Evolutionary conservation across 2,113 vertebrate genomes (phyloP).

Genomic region (Sinocyclocheilus rhinocerous): DNA sequence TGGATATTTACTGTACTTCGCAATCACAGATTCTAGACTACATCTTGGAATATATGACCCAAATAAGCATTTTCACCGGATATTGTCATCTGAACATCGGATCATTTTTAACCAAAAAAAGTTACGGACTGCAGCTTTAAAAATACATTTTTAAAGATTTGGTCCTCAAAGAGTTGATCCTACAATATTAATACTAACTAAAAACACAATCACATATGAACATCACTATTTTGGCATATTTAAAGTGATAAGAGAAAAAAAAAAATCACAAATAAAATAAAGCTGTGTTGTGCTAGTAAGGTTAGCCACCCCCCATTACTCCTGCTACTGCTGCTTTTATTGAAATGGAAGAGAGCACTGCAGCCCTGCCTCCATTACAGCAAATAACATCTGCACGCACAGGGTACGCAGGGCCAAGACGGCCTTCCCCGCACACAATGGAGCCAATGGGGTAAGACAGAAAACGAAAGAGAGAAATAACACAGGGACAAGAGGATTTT

Average conservation of each 20-base stretch:
- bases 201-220: not conserved
- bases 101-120: too few relatives aligned
- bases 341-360: conserved; percentile 44
- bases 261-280: not conserved
- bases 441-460: conserved; percentile 29
- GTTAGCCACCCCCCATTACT: conserved; percentile 28
- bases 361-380: conserved; percentile 50
- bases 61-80: too few relatives aligned
- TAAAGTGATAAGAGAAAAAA: not conserved
- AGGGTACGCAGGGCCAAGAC: conserved; percentile 53
- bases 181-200: not conserved
- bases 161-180: not conserved
- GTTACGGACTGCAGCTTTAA: too few relatives aligned
- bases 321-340: conserved; percentile 40
- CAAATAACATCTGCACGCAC: conserved; percentile 53
- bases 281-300: not conserved
- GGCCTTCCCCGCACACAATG: conserved; percentile 53
- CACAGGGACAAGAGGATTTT: conserved; percentile 49
- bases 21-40: too few relatives aligned
- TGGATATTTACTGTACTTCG: too few relatives aligned
- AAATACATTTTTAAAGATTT: not conserved
- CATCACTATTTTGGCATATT: not conserved
- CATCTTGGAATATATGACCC: too few relatives aligned
- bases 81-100: too few relatives aligned
- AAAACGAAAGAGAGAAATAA: conserved; percentile 32